phyloP scores from a whole-genome alignment of 2,797 vertebrate species.

The Rhynchotus rufescens region DNA sequence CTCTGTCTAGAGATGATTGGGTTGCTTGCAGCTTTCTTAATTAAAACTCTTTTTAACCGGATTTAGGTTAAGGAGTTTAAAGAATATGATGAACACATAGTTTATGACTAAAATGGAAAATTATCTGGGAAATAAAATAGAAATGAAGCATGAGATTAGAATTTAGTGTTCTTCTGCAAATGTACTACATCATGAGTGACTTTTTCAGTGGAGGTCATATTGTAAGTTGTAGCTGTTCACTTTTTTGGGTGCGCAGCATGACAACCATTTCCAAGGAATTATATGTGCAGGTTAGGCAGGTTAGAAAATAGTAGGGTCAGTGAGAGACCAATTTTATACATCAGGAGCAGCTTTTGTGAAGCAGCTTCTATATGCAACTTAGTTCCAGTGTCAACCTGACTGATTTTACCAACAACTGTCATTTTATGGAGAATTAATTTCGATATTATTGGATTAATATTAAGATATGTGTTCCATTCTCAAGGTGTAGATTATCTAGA shows the following conservation, averaged over 20 bases:
- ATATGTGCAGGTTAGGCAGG: background rate
- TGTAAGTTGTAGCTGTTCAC: background rate
- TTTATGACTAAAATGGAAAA: slow-evolving; percentile 33
- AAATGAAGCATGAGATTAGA: background rate
- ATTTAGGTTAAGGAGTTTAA: slow-evolving; percentile 61
- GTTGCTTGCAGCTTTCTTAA: slow-evolving; percentile 71
- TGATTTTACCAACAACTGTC: background rate
- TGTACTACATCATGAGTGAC: background rate
- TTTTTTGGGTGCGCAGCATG: background rate
- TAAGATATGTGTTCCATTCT: background rate
- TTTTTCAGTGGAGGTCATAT: background rate
- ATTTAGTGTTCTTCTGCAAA: background rate
- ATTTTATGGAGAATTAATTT: background rate
- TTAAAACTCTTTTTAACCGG: slow-evolving; percentile 67
- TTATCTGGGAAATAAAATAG: slow-evolving; percentile 2
- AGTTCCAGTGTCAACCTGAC: background rate
- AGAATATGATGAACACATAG: slow-evolving; percentile 21
- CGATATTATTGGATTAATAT: background rate
- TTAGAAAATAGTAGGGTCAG: background rate
- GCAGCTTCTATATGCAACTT: background rate
- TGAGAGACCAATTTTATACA: fast-evolving
- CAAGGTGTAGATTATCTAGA: background rate
- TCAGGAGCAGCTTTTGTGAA: background rate
- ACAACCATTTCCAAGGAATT: background rate
- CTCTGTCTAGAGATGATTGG: slow-evolving; percentile 33